A percentile compares a stretch with the other conserved stretches of the same genome.
phyloP scores from a whole-genome alignment of 2,113 vertebrate species.

The Carlito syrichta region DNA sequence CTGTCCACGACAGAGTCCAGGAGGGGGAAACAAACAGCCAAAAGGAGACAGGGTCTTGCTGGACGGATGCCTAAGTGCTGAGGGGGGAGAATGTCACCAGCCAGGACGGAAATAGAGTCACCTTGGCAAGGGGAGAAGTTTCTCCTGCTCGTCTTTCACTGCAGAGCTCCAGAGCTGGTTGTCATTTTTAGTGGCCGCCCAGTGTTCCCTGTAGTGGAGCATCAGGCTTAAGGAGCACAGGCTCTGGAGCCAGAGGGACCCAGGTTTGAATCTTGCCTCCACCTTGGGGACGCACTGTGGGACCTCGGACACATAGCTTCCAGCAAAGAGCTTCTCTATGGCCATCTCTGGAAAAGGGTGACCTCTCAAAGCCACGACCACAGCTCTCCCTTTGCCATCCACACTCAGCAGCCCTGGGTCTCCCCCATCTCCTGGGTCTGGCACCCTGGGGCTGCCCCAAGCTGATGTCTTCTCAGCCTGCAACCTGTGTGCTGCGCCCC shows the following conservation, averaged over 20 bases:
- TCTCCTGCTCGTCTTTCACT: not conserved
- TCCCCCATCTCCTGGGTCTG: not conserved
- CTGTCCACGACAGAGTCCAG: not conserved
- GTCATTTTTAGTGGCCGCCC: not conserved
- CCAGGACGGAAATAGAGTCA: not conserved
- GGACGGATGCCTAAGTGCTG: not conserved
- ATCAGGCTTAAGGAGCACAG: not conserved
- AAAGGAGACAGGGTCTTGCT: not conserved
- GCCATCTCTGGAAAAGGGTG: not conserved
- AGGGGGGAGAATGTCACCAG: not conserved
- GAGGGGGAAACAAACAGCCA: not conserved
- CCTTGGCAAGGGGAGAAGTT: not conserved
- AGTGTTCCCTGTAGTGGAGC: not conserved
- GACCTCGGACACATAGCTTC: not conserved
- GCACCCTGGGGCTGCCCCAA: rapidly evolving
- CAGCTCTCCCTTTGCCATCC: not conserved
- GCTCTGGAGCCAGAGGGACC: not conserved
- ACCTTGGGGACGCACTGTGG: not conserved
- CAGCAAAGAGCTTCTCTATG: not conserved
- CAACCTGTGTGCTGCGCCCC: not conserved
- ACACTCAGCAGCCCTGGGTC: not conserved
- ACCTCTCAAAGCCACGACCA: not conserved
- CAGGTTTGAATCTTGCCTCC: not conserved
- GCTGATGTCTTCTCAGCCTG: not conserved
- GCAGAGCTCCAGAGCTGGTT: not conserved